phyloP scores from a whole-genome alignment of 2,797 vertebrate genomes.

The Manis javanica region DNA sequence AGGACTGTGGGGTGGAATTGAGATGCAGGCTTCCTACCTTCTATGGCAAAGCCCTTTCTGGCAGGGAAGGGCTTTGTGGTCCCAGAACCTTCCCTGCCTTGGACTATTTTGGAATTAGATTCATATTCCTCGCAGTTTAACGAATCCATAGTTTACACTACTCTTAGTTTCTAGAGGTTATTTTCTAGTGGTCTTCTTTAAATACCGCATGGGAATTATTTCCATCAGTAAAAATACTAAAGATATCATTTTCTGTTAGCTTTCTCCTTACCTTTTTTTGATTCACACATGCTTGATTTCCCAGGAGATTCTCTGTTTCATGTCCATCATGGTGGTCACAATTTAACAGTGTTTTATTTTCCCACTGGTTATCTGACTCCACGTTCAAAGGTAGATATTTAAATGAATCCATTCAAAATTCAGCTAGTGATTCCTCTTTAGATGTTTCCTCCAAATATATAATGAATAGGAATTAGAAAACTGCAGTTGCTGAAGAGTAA shows the following conservation, averaged over 20 bases:
- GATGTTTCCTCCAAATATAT: neutral
- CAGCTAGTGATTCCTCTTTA: neutral
- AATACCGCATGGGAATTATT: constrained; percentile 29
- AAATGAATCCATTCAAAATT: neutral
- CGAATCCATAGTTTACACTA: neutral
- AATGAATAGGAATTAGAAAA: neutral
- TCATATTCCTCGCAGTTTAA: neutral
- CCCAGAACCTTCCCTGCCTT: neutral
- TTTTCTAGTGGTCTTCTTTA: neutral
- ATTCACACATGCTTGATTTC: neutral
- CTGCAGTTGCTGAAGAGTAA: neutral
- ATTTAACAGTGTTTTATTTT: constrained; percentile 20
- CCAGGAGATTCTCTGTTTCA: neutral
- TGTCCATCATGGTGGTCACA: neutral
- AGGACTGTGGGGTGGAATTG: neutral
- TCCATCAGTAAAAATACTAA: neutral
- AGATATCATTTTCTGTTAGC: neutral
- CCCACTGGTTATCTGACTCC: neutral
- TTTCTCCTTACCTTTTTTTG: constrained; percentile 11
- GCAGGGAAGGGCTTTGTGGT: neutral
- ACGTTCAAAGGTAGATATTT: neutral
- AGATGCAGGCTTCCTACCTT: neutral
- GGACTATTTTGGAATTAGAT: neutral
- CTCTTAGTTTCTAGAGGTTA: constrained; percentile 8
- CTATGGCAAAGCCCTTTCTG: neutral